Conservation (phyloP, 2,888 invertebrate genomes). For the Pseudococcus longispinus region DNA sequence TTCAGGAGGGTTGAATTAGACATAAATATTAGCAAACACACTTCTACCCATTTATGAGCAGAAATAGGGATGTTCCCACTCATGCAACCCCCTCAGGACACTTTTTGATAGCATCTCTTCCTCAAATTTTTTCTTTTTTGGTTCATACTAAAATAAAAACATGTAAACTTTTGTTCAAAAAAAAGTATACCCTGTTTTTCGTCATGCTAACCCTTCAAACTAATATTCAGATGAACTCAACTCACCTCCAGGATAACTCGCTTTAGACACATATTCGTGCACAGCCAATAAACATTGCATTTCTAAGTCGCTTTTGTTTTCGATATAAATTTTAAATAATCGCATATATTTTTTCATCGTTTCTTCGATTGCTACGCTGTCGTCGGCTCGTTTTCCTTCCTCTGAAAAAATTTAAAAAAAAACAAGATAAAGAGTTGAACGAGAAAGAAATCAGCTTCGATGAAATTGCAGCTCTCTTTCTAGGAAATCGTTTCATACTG, state of each 20-base stretch:
- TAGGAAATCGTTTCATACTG: too few species aligned
- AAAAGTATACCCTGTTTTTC: too few species aligned
- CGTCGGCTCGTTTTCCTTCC: not conserved
- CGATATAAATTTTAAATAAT: conserved; percentile 47
- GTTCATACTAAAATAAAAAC: too few species aligned
- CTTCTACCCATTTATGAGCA: too few species aligned
- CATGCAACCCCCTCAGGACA: too few species aligned
- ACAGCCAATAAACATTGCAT: conserved; percentile 44
- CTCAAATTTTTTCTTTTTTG: too few species aligned
- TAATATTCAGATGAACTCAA: not conserved
- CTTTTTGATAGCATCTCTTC: too few species aligned
- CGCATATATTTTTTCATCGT: conserved; percentile 24
- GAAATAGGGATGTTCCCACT: too few species aligned
- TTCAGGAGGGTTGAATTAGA: too few species aligned
- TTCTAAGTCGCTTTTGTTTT: conserved; percentile 47
- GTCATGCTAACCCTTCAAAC: not conserved
- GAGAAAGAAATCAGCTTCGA: not conserved
- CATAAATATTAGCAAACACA: too few species aligned
- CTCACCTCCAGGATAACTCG: conserved; percentile 12
- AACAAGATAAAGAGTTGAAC: not conserved
- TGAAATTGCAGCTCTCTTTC: too few species aligned
- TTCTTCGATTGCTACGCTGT: not conserved
- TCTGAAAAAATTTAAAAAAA: not conserved
- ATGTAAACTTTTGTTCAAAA: too few species aligned
- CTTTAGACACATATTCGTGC: not conserved